A percentile compares a stretch with the other conserved stretches of the same genome.
These are phyloP conservation scores for Drosophila micromelanica DNA, from an alignment of 1,140 invertebrate genomes.

Conservation along the genomic window DNA sequence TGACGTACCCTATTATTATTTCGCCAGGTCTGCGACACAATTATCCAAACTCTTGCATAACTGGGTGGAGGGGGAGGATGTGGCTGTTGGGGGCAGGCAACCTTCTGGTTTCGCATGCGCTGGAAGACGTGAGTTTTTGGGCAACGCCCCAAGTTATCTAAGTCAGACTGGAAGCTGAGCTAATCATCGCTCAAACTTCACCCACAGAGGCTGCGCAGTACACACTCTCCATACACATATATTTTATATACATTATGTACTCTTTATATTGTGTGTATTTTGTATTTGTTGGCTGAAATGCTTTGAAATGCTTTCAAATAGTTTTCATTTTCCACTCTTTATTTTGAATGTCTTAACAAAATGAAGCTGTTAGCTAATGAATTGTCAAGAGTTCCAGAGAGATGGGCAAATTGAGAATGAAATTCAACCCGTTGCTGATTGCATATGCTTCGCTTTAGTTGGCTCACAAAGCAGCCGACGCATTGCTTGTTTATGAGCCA, in stretches of 20 bases:
- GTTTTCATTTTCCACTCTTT: slow-evolving; percentile 31
- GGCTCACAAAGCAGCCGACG: slow-evolving; percentile 25
- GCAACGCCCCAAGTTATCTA: slow-evolving; percentile 62
- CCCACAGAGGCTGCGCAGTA: slow-evolving; percentile 59
- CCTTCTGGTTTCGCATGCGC: slow-evolving; percentile 32
- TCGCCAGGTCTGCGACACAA: slow-evolving; percentile 33
- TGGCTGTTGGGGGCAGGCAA: neutral
- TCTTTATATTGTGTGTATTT: slow-evolving; percentile 3
- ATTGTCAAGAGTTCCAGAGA: slow-evolving; percentile 14
- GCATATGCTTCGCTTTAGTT: slow-evolving; percentile 8
- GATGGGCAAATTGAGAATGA: slow-evolving; percentile 23
- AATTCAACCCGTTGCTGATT: slow-evolving; percentile 60
- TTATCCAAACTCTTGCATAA: slow-evolving; percentile 47
- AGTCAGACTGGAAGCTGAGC: slow-evolving; percentile 44
- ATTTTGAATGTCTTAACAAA: slow-evolving; percentile 5
- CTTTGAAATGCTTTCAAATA: slow-evolving; percentile 42
- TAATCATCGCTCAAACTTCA: slow-evolving; percentile 39
- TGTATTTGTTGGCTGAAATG: slow-evolving; percentile 24
- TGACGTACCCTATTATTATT: slow-evolving; percentile 34
- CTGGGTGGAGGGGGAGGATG: slow-evolving; percentile 2
- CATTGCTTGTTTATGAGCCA: slow-evolving; percentile 54
- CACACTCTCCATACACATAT: neutral
- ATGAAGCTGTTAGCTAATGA: slow-evolving; percentile 57
- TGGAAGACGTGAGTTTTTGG: slow-evolving; percentile 40
- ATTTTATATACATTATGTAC: slow-evolving; percentile 2